Base-by-base conservation (phyloP, 64 coral and sea anemone genomes). In the Porites australiensis region DNA sequence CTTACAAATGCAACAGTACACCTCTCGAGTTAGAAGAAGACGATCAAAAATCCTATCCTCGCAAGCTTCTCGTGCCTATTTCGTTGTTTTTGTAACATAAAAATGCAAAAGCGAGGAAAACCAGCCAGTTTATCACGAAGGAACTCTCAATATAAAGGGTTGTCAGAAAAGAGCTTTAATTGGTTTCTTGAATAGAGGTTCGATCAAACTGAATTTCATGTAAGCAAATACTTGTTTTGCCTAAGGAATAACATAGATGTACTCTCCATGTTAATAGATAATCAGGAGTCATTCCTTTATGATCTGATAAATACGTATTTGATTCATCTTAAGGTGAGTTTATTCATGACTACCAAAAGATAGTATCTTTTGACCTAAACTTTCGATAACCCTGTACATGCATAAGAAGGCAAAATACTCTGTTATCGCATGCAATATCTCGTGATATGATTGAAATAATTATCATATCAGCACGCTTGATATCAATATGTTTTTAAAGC, bases 381-480 rank as follows among this genome's bases (percentile, higher is more conserved):
- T 15, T 5, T 12, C 59, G 80, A 83, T 83, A 83, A 83, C 80
- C 80, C 18, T n/a, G 61, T 16, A 50, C 46, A 63, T 48, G 10
- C 50, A 79, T 19, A 58, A 79, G 77, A 79, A 79, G 59, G 51
- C 77, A 79, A 79, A 79, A 79, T 22, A 79, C 44, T 7, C 61
- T 13, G 61, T 66, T 66, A 83, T 66, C 60, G 6, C 60, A 66
- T 64, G 60, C 80, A 83, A 48, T 66, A 66, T 83, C 80, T 83
- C 60, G 60, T 83, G 43, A 65, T 83, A 58, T 65, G 15, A 50
- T 83, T 65, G 43, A 66, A 83, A 83, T 83, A 83, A 83, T 66
- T 83, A 49, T 83, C 80, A 83, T 66, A 83, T 83, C 80, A 44
- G 61, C 80, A 83, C 80, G 80, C 60, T 64, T 65, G 80, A 83